These are phyloP conservation scores for Drosophila sp. DNA, from an alignment of 1,140 invertebrate genomes.

Conservation along the genomic window DNA sequence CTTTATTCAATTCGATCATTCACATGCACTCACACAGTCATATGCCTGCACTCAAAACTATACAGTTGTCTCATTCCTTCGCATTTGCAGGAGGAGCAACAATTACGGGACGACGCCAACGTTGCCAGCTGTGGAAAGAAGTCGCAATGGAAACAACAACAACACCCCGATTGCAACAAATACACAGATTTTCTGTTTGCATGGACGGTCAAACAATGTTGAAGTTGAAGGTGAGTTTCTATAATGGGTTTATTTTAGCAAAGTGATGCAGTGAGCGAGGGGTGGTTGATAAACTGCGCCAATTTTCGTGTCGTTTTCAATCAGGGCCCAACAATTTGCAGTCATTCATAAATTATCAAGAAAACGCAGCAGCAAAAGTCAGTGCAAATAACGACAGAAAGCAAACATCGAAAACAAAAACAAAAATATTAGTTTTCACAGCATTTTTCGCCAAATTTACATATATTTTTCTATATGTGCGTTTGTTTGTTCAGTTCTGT, in stretches of 20 bases:
- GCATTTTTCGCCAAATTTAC: constrained; percentile 21
- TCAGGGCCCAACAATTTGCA: constrained; percentile 70
- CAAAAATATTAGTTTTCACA: constrained; percentile 72
- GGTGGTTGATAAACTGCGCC: constrained; percentile 53
- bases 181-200: constrained; percentile 77
- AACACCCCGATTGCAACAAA: constrained; percentile 54
- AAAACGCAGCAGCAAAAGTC: constrained; percentile 70
- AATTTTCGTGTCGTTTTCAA: constrained; percentile 79
- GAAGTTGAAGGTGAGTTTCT: constrained; percentile 68
- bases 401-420: constrained; percentile 31
- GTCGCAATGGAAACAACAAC: constrained; percentile 65
- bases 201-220: constrained; percentile 71
- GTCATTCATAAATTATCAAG: constrained; percentile 78
- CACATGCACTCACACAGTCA: not conserved
- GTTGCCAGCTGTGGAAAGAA: constrained; percentile 38
- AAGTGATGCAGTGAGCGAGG: not conserved
- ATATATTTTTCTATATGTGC: constrained; percentile 38
- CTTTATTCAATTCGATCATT: constrained; percentile 8
- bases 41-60: not conserved
- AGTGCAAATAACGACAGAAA: constrained; percentile 55
- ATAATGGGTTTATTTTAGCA: not conserved
- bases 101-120: constrained; percentile 69
- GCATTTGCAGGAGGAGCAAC: constrained; percentile 45
- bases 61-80: constrained; percentile 11
- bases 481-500: constrained; percentile 36